Evolutionary conservation across 2,797 vertebrate species (phyloP).

Genomic region (Microctenopoma lineatum): DNA sequence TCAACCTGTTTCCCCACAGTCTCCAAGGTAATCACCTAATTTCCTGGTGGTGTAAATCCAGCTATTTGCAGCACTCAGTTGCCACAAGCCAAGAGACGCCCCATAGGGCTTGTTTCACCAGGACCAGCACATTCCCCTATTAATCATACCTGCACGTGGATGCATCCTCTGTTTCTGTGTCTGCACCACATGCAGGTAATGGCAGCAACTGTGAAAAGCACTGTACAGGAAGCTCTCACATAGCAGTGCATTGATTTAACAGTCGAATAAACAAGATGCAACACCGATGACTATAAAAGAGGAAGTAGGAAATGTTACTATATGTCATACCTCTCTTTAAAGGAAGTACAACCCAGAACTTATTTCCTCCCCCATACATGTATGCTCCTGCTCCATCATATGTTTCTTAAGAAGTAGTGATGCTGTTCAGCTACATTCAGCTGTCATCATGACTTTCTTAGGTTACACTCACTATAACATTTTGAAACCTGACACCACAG

Average conservation of each 20-base stretch:
- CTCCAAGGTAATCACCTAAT: conserved; percentile 70
- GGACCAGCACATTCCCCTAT: conserved; percentile 9
- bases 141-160: conserved; percentile 26
- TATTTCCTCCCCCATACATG: accelerated
- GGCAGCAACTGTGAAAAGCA: conserved; percentile 13
- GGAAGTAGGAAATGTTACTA: not conserved
- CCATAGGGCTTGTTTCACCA: conserved; percentile 33
- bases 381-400: not conserved
- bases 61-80: conserved; percentile 13
- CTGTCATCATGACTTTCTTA: not conserved
- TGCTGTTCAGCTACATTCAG: not conserved
- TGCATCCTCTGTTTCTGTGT: conserved; percentile 32
- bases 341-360: not conserved
- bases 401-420: not conserved
- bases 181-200: conserved; percentile 33
- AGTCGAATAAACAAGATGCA: conserved; percentile 24
- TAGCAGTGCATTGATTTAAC: conserved; percentile 25
- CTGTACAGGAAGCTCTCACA: conserved; percentile 17
- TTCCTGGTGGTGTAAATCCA: conserved; percentile 68
- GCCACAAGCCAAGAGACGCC: conserved; percentile 34
- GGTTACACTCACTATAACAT: not conserved
- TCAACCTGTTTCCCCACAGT: conserved; percentile 47
- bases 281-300: not conserved
- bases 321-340: not conserved
- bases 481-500: conserved; percentile 66